These are phyloP conservation scores for Trichopria drosophilae DNA, from an alignment of 2,888 invertebrate species.

Conservation along the genomic window DNA sequence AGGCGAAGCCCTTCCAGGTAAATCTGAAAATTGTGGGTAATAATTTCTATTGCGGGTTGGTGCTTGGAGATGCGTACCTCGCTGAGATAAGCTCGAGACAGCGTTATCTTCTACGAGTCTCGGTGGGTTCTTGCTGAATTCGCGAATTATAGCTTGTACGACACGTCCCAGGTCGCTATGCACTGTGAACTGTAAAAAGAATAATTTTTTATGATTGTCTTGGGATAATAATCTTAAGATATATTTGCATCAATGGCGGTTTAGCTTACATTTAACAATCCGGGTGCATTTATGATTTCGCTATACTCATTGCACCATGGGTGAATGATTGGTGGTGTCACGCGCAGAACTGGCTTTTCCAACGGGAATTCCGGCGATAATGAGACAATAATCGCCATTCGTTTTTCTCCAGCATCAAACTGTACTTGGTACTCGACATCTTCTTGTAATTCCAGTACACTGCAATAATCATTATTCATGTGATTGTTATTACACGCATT, in stretches of 20 bases:
- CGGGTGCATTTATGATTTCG: constrained; percentile 74
- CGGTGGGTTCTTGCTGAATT: constrained; percentile 71
- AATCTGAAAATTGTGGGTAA: constrained; percentile 49
- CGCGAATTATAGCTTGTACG: constrained; percentile 78
- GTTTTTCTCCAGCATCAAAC: constrained; percentile 68
- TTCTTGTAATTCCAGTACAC: constrained; percentile 72
- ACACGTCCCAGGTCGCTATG: constrained; percentile 81
- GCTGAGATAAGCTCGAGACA: constrained; percentile 43
- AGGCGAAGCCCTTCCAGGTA: constrained; percentile 51
- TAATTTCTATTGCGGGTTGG: not conserved
- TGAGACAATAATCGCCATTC: constrained; percentile 69
- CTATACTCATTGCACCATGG: constrained; percentile 74
- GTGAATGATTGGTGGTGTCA: constrained; percentile 70
- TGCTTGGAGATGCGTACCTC: constrained; percentile 49
- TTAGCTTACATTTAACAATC: constrained; percentile 68
- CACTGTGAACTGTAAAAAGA: constrained; percentile 64
- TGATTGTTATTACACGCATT: no score
- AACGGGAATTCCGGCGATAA: constrained; percentile 74
- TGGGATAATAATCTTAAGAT: not conserved
- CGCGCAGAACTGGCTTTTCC: constrained; percentile 71
- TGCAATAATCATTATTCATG: no score
- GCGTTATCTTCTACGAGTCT: constrained; percentile 56
- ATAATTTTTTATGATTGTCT: not conserved
- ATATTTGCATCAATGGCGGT: constrained; percentile 3
- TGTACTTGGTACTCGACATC: constrained; percentile 74